Evolutionary conservation across 2,888 invertebrate genomes (phyloP), one percentile per base, ranked within the genome.

Genomic region (Nomada lathburiana): DNA sequence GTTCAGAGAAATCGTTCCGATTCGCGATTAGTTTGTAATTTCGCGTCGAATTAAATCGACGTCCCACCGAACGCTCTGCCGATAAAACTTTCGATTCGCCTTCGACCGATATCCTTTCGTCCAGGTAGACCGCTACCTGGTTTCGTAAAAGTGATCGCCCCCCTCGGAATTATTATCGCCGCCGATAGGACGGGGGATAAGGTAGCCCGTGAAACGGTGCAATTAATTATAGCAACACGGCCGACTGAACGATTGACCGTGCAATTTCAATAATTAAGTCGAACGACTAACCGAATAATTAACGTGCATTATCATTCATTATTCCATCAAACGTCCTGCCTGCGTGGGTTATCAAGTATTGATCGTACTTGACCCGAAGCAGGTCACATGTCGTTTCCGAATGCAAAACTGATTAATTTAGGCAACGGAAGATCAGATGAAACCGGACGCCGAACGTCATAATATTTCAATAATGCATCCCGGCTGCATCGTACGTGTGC

Each of bases 191-290:
- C 68, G 72, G 69, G 26, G 23, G 72, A 75, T 75, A 78, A 85
- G 81, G 69, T 44, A 65, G 52, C 42, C 57, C 47, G 67, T 36
- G 75, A 64, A 72, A 80, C 62, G 67, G 42, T 50, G 60, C 74
- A 68, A 76, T 80, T 87, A 86, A 87, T 87, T 87, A 79, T 79
- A 75, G 53, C 63, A 23, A 44, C 64, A 68, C 68, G 60, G 47
- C 68, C 20, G 68, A 29, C 20, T 47, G 84, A 73, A 80, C 77
- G 84, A 86, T 80, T 86, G 86, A 80, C 82, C 82, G 82, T 76
- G 73, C 83, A 81, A 81, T 86, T 87, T 88, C 86, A 84, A 87
- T 86, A 83, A 88, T 88, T 85, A 83, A 86, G 80, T 86, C 69
- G 65, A 76, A 80, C 82, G 84, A 88, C 88, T 86, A 86, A 76